Evolutionary conservation across 2,113 vertebrate genomes (phyloP), one percentile per base, ranked within the genome.

Genomic region (Thamnophis sirtalis): DNA sequence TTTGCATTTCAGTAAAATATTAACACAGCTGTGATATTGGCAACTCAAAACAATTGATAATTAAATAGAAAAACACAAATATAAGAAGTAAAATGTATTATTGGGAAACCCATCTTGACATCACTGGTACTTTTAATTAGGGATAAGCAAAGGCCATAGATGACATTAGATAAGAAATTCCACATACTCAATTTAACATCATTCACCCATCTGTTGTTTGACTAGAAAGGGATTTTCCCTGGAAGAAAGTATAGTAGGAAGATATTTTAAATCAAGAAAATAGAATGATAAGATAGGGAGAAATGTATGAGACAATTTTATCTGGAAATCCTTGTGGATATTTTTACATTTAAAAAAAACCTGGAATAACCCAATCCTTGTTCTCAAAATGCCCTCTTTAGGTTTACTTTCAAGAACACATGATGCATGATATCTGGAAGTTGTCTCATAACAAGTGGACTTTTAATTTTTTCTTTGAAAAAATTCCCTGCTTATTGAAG

Each of bases 21-120:
- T 93, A 93, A 92, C 92, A 93, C 43, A 84, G 89, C 91, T 93
- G 94, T 53, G 55, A 51, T 92, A 94, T 93, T 94, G 33, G 91
- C 93, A 93, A 95, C 60, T 96, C 38, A 89, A 93, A 96, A 93
- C 94, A 95, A 73, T 93, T 94, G 53, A 90, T 88, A 93, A 1
- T 88, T 80, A 87, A 48, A 88, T 0, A 95, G 80, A 88, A 90
- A 5, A 87, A 89, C 22, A 93, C 51, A 80, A 94, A 92, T 26
- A 88, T 53, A 73, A 73, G 33, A 58, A n/a, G 48, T n/a, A 89
- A 10, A 24, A 17, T 84, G 33, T 38, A 51, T 38, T 19, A 55
- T 7, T 90, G 89, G 60, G 60, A 53, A 38, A 22, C 7, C n/a
- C 21, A 33, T 56, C 8, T 9, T 56, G 33, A 56, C 21, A 43